Conservation (phyloP, 2,113 vertebrate genomes). For the Aplodontia rufa region DNA sequence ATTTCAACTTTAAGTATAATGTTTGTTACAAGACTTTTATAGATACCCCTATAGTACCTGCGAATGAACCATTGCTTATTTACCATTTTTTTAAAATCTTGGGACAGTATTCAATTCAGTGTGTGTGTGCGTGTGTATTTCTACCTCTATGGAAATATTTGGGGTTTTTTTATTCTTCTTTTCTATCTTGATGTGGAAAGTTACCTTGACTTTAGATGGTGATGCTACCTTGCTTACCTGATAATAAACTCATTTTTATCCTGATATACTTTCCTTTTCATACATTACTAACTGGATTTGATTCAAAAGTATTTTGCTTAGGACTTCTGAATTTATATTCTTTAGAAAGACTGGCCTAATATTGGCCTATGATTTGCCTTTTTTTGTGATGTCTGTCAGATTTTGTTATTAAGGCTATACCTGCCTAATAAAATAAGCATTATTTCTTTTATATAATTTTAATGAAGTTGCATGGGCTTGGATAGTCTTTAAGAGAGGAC, state of each 20-base stretch:
- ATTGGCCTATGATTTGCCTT: background rate
- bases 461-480: background rate
- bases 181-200: background rate
- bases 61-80: background rate
- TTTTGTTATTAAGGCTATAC: background rate
- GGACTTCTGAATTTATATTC: background rate
- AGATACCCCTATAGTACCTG: background rate
- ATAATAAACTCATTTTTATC: background rate
- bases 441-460: background rate
- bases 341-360: background rate
- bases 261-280: background rate
- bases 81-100: background rate
- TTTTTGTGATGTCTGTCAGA: background rate
- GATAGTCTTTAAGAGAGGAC: background rate
- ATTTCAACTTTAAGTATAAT: background rate
- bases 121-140: background rate
- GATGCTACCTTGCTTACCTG: background rate
- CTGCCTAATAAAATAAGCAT: background rate
- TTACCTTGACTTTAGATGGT: background rate
- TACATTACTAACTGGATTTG: background rate
- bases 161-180: background rate
- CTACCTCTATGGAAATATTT: background rate
- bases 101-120: background rate
- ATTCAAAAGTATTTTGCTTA: background rate
- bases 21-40: background rate